Base-by-base conservation (phyloP, 2,888 invertebrate genomes). In the Aelia acuminata region DNA sequence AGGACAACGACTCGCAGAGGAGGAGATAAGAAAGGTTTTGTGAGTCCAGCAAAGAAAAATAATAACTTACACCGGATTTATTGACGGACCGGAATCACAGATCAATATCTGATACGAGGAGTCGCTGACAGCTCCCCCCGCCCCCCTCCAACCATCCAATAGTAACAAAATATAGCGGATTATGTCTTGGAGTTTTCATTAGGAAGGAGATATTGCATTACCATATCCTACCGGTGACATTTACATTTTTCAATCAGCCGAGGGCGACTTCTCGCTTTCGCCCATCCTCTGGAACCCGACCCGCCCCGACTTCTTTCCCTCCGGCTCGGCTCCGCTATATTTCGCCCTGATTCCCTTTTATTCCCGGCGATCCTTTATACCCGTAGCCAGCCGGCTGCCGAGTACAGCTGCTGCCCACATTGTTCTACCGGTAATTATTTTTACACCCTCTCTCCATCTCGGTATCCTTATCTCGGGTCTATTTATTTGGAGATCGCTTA, bases 241-340 rank as follows among this genome's bases (percentile, higher is more conserved):
- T 90, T 90, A 90, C 89, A 90, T 90, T 90, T 90, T 90, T 89
- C 90, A 89, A 90, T 90, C 90, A 90, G 75, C 85, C 22, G 84
- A 75, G n/a, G 50, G 80, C 63, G 50, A 85, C 57, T 31, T 50
- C 87, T 50, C 35, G 47, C 26, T 80, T 80, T 80, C 80, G 70
- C 48, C 87, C 13, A 80, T 87, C 84, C n/a, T 49, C 26, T 47
- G 43, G 49, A 84, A 49, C 50, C 87, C 63, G 26, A 50, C 39
- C 87, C 87, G n/a, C 47, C 1, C 70, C 13, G 43, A 70, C n/a
- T 80, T 43, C 3, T 47, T 80, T 7, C 43, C 43, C 8, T 11
- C 31, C 10, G 43, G 13, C n/a, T 80, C 80, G 7, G n/a, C 80
- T 13, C 39, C 11, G 22, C 63, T 22, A 70, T 35, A 80, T 80